Base-by-base conservation (phyloP, 2,797 vertebrate genomes). In the Catostomus latipinnis region DNA sequence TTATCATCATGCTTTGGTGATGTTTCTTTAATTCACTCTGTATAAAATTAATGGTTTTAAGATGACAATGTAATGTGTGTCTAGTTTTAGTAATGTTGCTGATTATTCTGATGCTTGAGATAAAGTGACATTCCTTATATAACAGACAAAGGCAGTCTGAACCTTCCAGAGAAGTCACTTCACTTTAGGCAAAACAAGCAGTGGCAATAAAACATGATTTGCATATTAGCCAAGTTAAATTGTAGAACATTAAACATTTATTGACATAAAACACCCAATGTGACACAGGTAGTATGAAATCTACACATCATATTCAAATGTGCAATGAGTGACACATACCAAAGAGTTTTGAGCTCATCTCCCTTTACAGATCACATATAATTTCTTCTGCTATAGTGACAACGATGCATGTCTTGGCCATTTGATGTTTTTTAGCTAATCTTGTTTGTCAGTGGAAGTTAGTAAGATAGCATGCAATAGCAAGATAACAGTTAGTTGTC, bases 401-500 rank as follows among this genome's bases (percentile, higher is more conserved):
- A 4, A 66, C 9, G 9, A 46, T 43, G 14, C 45, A 48, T 9
- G 43, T 54, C 5, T 7, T 56, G 50, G 52, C 34, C 3, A 34
- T 34, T 18, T 11, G 48, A 13, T 52, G 22, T 34, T 22, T 10
- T 63, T 63, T 57, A 34, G 46, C 46, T 68, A 1, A 56, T 34
- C 34, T 34, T 71, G 1, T 14, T 6, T 52, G 85, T 78, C 74
- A 74, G 83, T 81, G 80, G 8, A 12, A 8, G 75, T 78, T 76
- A 34, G 34, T 4, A 34, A 34, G 34, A 34, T 34, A 34, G 22
- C 22, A 22, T 2, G 22, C 81, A 82, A 86, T 87, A 85, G 67
- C 82, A 52, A 52, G 82, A 77, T 57, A 69, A 71, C 81, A 80
- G 34, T 4, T 34, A 34, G 3, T 4, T 4, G 34, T 34, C 34